Evolutionary conservation across 2,888 invertebrate species (phyloP).

Genomic region (Liodrosophila aerea): DNA sequence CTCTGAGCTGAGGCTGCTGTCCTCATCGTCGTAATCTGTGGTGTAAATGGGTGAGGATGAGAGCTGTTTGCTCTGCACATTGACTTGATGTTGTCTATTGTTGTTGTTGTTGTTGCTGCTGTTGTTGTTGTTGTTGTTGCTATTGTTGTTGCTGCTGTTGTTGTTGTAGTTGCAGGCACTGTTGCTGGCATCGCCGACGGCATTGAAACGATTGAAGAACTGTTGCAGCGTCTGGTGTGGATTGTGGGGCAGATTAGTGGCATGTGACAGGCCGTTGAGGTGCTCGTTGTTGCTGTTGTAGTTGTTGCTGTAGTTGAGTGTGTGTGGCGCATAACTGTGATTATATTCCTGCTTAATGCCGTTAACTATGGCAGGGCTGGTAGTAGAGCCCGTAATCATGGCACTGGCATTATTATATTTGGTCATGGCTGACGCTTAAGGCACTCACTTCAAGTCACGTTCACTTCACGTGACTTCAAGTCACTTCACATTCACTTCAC

Average conservation of each 20-base stretch:
- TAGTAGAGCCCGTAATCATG: slow-evolving; percentile 31
- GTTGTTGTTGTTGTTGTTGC: slow-evolving; percentile 4
- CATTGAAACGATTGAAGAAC: slow-evolving; percentile 75
- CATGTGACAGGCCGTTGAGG: slow-evolving; percentile 26
- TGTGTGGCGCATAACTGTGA: slow-evolving; percentile 44
- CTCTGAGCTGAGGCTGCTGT: slow-evolving; percentile 81
- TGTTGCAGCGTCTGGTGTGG: slow-evolving; percentile 75
- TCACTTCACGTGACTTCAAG: slow-evolving; percentile 20
- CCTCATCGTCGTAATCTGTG: slow-evolving; percentile 82
- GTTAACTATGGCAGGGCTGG: slow-evolving; percentile 10
- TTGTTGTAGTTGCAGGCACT: slow-evolving; percentile 41
- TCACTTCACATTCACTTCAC: slow-evolving; percentile 20
- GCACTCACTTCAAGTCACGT: slow-evolving; percentile 17
- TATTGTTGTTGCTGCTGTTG: slow-evolving; percentile 35
- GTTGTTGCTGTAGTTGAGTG: slow-evolving; percentile 36
- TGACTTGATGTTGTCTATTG: background rate
- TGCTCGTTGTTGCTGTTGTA: slow-evolving; percentile 26
- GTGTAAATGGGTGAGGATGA: slow-evolving; percentile 79
- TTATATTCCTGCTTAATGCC: slow-evolving; percentile 68
- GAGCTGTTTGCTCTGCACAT: slow-evolving; percentile 59
- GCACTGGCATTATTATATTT: slow-evolving; percentile 64
- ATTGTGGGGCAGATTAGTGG: slow-evolving; percentile 44
- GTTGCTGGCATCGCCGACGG: slow-evolving; percentile 63
- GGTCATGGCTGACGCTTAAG: slow-evolving; percentile 55
- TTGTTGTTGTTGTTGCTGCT: slow-evolving; percentile 24